phyloP scores from a whole-genome alignment of 2,797 vertebrate genomes.

The Lerista edwardsae region DNA sequence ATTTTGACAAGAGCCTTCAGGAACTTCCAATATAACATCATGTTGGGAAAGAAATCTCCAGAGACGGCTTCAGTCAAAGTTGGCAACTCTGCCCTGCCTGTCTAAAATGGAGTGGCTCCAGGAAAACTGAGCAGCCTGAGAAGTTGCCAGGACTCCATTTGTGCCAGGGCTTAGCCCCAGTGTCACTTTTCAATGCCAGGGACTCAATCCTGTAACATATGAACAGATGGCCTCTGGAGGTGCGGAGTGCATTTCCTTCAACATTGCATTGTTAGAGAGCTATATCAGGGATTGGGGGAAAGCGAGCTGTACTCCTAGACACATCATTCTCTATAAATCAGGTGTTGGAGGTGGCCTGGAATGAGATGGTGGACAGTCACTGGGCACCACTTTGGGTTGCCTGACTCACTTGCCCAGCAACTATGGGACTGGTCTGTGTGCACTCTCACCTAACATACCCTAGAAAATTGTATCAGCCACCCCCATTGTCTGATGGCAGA shows the following conservation, averaged over 20 bases:
- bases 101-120: background rate
- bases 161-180: background rate
- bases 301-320: background rate
- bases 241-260: background rate
- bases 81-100: background rate
- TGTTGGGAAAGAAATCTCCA: background rate
- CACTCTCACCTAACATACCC: background rate
- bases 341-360: no score
- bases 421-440: background rate
- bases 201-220: background rate
- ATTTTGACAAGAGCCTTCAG: no score
- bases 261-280: background rate
- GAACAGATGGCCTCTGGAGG: background rate
- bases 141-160: background rate
- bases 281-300: background rate
- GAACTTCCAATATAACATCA: no score
- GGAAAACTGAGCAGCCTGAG: background rate
- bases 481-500: background rate
- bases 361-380: background rate
- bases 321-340: background rate
- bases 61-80: background rate
- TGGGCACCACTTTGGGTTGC: background rate
- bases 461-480: background rate
- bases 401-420: background rate
- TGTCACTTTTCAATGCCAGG: background rate